Percentiles rank a stretch among this genome's conserved stretches.
Conservation (phyloP, 2,797 vertebrate species). For the Lithobates sylvaticus region DNA sequence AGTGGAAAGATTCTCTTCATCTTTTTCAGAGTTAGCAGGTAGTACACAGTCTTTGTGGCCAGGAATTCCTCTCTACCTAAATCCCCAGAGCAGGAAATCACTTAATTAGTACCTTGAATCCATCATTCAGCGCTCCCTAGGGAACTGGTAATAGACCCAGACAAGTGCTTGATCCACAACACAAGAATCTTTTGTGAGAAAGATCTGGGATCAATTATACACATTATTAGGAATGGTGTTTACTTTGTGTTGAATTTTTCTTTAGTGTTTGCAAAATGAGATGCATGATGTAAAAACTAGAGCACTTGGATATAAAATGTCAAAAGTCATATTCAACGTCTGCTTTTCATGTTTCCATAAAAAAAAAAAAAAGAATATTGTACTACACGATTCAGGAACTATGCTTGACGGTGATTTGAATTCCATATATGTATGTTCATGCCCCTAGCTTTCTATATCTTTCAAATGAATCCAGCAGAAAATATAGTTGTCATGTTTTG, state of each 20-base stretch:
- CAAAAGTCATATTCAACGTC: too few relatives aligned
- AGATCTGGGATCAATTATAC: constrained; percentile 16
- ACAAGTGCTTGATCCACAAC: constrained; percentile 12
- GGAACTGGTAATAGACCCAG: constrained; percentile 12
- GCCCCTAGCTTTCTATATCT: too few relatives aligned
- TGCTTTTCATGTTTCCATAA: too few relatives aligned
- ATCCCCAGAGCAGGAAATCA: constrained; percentile 39
- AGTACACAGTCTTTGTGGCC: constrained; percentile 4
- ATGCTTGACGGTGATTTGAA: too few relatives aligned
- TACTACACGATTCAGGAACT: too few relatives aligned
- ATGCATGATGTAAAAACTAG: too few relatives aligned
- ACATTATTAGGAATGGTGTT: constrained; percentile 1
- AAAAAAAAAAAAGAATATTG: too few relatives aligned
- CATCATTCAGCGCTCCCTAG: constrained; percentile 24
- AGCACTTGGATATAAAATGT: too few relatives aligned
- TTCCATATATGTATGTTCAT: too few relatives aligned
- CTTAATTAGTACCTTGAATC: constrained; percentile 40
- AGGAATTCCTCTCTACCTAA: constrained; percentile 38
- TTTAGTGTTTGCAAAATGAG: background rate
- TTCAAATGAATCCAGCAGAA: too few relatives aligned
- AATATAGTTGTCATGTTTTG: too few relatives aligned
- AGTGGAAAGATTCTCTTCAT: background rate
- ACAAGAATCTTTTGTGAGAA: constrained; percentile 14
- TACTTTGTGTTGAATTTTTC: background rate
- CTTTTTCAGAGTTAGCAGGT: constrained; percentile 12